Evolutionary conservation across 2,888 invertebrate species (phyloP), one percentile per base, ranked within the genome.

Genomic region (Eupsilia transversa): DNA sequence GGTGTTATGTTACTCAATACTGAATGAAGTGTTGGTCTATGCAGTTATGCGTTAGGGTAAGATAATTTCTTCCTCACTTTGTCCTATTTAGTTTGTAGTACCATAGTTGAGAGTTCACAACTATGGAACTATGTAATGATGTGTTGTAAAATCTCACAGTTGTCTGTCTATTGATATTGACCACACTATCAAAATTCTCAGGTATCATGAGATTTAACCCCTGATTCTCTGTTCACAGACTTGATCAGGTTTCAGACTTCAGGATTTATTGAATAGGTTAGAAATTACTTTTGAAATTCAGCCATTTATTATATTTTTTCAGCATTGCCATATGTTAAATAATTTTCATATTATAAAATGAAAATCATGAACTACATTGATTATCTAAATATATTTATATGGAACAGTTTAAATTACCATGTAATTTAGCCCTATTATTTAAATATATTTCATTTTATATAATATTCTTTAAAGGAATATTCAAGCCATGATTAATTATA

Each of bases 401-500:
- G 33, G n/a, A 72, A 27, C 20, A 41, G 30, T 71, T 70, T 23
- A 4, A 46, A 69, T 41, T 30, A 20, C 30, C 14, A 70, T 69
- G 17, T 52, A 71, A 70, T 71, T 38, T 41, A 41, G 38, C 38
- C 2, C 30, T 23, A n/a, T n/a, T 56, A 30, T n/a, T 41, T 10
- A 49, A 41, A 74, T 12, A 38, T 23, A 71, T 52, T 43, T 59
- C 2, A 20, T 59, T 20, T 52, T 20, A 33, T 30, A 56, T n/a
- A 17, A 30, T 35, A 46, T 30, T 46, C 1, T 23, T 17, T 9
- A 64, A 30, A 30, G 3, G 30, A 64, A 43, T 72, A 33, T 46
- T 46, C 3, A 54, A 60, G 38, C 33, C 54, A 61, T 76, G n/a
- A 70, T 43, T 60, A 78, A 30, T 46, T 38, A 0, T 23, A 35